Evolutionary conservation across 2,113 vertebrate genomes (phyloP).

Genomic region (Opisthocomus hoazin): DNA sequence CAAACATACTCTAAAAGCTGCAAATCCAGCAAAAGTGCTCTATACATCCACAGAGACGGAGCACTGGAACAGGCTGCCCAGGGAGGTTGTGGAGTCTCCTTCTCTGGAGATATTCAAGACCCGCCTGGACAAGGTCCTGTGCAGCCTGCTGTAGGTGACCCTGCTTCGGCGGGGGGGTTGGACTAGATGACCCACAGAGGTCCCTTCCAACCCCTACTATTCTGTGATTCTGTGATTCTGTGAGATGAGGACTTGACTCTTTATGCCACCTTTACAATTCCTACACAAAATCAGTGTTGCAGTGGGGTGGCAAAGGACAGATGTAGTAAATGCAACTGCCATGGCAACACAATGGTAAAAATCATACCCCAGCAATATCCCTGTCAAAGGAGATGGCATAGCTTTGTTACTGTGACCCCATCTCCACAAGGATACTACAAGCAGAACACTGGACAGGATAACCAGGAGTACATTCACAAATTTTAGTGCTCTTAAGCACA

Average conservation of each 20-base stretch:
- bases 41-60: background rate
- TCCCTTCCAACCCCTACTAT: too few relatives aligned
- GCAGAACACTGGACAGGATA: background rate
- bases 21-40: background rate
- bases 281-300: background rate
- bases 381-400: background rate
- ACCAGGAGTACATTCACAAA: background rate
- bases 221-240: too few relatives aligned
- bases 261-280: background rate
- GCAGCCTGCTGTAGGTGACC: too few relatives aligned
- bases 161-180: too few relatives aligned
- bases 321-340: background rate
- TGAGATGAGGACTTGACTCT: background rate
- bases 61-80: too few relatives aligned
- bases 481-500: background rate
- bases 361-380: background rate
- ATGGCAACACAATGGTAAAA: background rate
- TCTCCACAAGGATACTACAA: background rate
- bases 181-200: too few relatives aligned
- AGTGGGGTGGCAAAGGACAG: background rate
- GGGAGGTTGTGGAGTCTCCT: too few relatives aligned
- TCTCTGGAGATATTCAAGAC: too few relatives aligned
- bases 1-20: background rate
- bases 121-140: too few relatives aligned
- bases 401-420: background rate